Base-by-base conservation (phyloP, 1,140 invertebrate genomes). In the Hypothenemus hampei region DNA sequence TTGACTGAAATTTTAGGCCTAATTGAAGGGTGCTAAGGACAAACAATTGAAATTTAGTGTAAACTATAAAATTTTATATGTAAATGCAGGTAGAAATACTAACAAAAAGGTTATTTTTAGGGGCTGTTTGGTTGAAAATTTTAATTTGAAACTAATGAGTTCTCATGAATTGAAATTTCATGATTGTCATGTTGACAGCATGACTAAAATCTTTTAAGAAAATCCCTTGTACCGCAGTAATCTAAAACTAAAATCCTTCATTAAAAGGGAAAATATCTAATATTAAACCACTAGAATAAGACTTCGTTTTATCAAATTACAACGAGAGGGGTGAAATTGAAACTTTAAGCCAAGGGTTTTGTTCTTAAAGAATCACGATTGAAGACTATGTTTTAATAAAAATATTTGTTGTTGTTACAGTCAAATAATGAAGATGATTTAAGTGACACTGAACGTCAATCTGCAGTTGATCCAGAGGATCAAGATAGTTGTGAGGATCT, bases 371-470 rank as follows among this genome's bases (percentile, higher is more conserved):
- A n/a, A n/a, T n/a, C n/a, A n/a, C n/a, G n/a, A n/a, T n/a, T n/a
- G n/a, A n/a, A n/a, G n/a, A n/a, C n/a, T n/a, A n/a, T n/a, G n/a
- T n/a, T n/a, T n/a, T n/a, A n/a, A n/a, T n/a, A n/a, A n/a, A n/a
- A n/a, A n/a, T 43, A 31, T 31, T 41, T 37, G 20, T 18, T 33
- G 44, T 44, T 36, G 13, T 35, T 62, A 41, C 73, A 83, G 81
- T 81, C 80, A 1, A 78, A 78, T 58, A 76, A 78, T 49, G 78
- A 81, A 31, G 80, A 78, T 29, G 79, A 50, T 18, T 49, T 80
- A 69, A 70, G 69, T 52, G 70, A 72, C 46, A 62, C 62, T 3
- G 70, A 72, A 15, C 61, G 57, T 18, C 64, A 66, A 31, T 67
- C 74, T 3, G 79, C 79, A 50, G 74, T 77, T 0, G 80, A 81